Conservation (phyloP, 2,888 invertebrate species). For the Drosophila paranaensis region DNA sequence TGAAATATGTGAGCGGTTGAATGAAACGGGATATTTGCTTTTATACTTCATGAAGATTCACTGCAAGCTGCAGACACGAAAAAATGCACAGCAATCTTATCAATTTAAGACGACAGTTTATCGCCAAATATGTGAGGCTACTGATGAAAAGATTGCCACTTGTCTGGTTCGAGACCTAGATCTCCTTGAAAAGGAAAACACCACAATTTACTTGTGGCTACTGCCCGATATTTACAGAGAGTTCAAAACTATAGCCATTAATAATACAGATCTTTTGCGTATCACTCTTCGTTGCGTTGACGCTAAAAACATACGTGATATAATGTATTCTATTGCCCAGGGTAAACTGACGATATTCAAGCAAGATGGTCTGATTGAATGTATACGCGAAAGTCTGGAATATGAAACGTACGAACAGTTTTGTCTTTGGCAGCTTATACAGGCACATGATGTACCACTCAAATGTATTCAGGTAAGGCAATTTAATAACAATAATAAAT, state of each 20-base stretch:
- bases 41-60: slow-evolving; percentile 95
- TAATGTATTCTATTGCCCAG: slow-evolving; percentile 95
- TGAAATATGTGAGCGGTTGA: slow-evolving; percentile 90
- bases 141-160: slow-evolving; percentile 87
- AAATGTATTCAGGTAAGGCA: slow-evolving; percentile 89
- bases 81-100: slow-evolving; percentile 86
- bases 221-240: slow-evolving; percentile 96
- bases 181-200: slow-evolving; percentile 95
- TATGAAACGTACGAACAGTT: slow-evolving; percentile 99
- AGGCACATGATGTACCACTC: slow-evolving; percentile 97
- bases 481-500: not conserved
- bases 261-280: slow-evolving; percentile 94
- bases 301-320: slow-evolving; percentile 94
- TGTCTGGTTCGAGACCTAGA: slow-evolving; percentile 90
- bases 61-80: slow-evolving; percentile 86
- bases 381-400: slow-evolving; percentile 92
- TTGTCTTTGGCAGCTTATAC: slow-evolving; percentile 97
- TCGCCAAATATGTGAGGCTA: slow-evolving; percentile 93
- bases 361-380: slow-evolving; percentile 89
- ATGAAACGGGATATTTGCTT: slow-evolving; percentile 93
- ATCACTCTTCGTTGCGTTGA: slow-evolving; percentile 96
- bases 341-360: slow-evolving; percentile 94
- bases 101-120: slow-evolving; percentile 94
- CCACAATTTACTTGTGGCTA: slow-evolving; percentile 94
- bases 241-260: slow-evolving; percentile 94